Evolutionary conservation across 2,113 vertebrate species (phyloP), one percentile per base, ranked within the genome.

Genomic region (Alexandromys fortis): DNA sequence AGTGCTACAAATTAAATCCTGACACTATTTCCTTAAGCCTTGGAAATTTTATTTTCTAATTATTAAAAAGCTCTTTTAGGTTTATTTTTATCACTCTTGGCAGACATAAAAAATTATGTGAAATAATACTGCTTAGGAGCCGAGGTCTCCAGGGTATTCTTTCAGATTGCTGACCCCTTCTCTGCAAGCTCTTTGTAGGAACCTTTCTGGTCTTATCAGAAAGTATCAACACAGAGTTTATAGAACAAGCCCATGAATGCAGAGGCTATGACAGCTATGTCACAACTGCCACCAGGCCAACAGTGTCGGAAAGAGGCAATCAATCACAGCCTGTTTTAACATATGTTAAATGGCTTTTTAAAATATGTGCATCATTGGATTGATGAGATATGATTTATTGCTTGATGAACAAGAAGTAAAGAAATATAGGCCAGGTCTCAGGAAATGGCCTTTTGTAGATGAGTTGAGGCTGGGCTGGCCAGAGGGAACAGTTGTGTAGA

Each of bases 11-110:
- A 88, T 94, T 97, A 96, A 96, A 92, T 94, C 88, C 96, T 58
- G 85, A 85, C 70, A 91, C 55, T 78, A 91, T 97, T 97, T 95
- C 82, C 92, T 96, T 94, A 68, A 95, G 95, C 45, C 79, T 93
- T 92, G 67, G 86, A 92, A 94, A 96, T 96, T 93, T 97, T 98
- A 97, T 96, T 96, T 97, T 96, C 92, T 92, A 96, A 94, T 96
- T 92, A 97, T 93, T 94, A 95, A 94, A 96, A 96, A 90, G 61
- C 55, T 95, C 81, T 90, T 93, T 91, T 95, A 82, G 88, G 93
- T 95, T 95, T 94, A 94, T 96, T 95, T 96, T 95, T 92, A 96
- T 92, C 42, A 47, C 72, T 94, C 63, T 90, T 76, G 77, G 55
- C 35, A 86, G 73, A 86, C 72, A 94, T 96, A 92, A 97, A 97